Conservation (phyloP, 2,113 vertebrate genomes). For the Oreochromis aureus region DNA sequence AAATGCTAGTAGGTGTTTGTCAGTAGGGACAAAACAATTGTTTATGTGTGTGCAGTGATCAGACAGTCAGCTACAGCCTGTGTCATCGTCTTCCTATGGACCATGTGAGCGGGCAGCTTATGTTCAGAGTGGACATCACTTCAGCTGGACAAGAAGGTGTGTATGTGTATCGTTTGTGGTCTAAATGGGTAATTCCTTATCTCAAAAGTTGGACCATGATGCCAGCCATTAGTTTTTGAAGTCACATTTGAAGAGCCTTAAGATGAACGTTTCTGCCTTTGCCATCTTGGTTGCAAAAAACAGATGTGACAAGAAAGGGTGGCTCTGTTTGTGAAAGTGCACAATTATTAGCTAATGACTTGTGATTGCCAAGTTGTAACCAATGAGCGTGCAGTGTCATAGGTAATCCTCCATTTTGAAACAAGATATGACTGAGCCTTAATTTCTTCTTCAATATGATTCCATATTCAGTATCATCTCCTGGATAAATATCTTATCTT, state of each 20-base stretch:
- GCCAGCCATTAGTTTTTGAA: neutral
- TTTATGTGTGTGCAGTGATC: conserved; percentile 74
- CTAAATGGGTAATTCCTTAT: neutral
- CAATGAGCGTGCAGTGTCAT: neutral
- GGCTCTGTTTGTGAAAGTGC: rapidly evolving
- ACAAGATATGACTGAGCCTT: too few relatives aligned
- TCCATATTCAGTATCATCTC: too few relatives aligned
- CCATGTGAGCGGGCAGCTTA: conserved; percentile 92
- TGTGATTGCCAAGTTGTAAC: neutral
- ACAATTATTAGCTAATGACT: neutral
- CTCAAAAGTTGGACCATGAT: neutral
- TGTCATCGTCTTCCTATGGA: conserved; percentile 93
- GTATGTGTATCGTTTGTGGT: neutral
- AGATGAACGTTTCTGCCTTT: neutral
- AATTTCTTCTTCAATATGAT: too few relatives aligned
- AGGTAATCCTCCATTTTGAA: neutral
- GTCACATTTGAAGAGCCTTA: neutral
- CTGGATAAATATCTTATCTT: too few relatives aligned
- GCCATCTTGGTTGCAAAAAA: neutral
- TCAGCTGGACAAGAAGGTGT: conserved; percentile 88
- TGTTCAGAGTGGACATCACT: conserved; percentile 88
- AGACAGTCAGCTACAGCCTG: conserved; percentile 86
- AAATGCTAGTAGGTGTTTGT: neutral
- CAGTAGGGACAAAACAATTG: rapidly evolving
- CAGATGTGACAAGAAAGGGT: neutral